These are phyloP conservation scores for Lottia gigantea DNA, from an alignment of 2,888 invertebrate species.

Conservation along the genomic window DNA sequence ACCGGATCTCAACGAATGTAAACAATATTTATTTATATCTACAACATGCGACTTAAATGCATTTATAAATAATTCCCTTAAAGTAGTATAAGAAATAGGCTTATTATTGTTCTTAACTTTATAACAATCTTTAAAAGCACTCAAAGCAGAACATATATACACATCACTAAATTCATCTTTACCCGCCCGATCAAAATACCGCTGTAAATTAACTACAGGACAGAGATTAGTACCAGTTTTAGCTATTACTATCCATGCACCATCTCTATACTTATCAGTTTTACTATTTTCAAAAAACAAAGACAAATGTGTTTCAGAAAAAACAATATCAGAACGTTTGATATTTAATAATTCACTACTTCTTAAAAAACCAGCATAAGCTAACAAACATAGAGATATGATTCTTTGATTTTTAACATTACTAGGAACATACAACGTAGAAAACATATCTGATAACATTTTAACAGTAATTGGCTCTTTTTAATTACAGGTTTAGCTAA, in stretches of 20 bases:
- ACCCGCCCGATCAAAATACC: neutral
- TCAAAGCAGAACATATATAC: constrained; percentile 14
- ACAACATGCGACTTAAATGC: constrained; percentile 20
- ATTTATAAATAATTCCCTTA: constrained; percentile 21
- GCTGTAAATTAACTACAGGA: neutral
- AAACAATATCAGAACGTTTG: constrained; percentile 17
- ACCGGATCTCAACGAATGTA: constrained; percentile 19
- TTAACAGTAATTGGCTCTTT: no score
- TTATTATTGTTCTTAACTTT: constrained; percentile 8
- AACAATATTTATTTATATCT: constrained; percentile 19
- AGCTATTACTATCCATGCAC: constrained; percentile 20
- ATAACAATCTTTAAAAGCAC: constrained; percentile 8
- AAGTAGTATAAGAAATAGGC: constrained; percentile 15
- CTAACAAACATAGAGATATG: constrained; percentile 13
- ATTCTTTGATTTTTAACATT: constrained; percentile 3
- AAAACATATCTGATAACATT: constrained; percentile 23
- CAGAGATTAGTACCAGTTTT: constrained; percentile 12
- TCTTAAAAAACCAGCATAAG: constrained; percentile 15
- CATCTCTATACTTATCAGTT: constrained; percentile 26
- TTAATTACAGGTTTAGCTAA: constrained; percentile 9
- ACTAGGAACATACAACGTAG: constrained; percentile 11
- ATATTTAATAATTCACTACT: constrained; percentile 25
- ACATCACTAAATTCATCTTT: neutral
- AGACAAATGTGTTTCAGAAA: constrained; percentile 14
- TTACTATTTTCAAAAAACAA: constrained; percentile 26